These are phyloP conservation scores for Drosophila anomelani DNA, from an alignment of 2,888 invertebrate species.

Conservation along the genomic window DNA sequence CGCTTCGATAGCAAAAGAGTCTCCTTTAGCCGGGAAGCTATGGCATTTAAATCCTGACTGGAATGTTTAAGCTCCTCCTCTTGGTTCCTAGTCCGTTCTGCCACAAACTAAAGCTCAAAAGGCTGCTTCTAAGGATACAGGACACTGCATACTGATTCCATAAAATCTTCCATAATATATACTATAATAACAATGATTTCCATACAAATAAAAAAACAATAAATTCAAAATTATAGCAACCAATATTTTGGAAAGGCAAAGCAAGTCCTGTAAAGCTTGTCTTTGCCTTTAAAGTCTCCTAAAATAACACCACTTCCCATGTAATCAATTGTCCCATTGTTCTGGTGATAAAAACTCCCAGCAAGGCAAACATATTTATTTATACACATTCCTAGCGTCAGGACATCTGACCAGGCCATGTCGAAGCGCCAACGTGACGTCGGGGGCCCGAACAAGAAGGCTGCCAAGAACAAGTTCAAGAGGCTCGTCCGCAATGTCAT, in stretches of 20 bases:
- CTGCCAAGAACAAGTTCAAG: slow-evolving; percentile 50
- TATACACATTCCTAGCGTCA: too few species aligned
- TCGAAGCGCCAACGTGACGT: slow-evolving; percentile 30
- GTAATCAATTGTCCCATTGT: neutral
- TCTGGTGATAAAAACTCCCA: neutral
- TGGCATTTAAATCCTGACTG: too few species aligned
- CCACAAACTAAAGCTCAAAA: too few species aligned
- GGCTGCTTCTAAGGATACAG: neutral
- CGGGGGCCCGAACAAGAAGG: slow-evolving; percentile 11
- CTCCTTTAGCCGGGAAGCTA: too few species aligned
- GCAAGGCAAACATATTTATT: neutral
- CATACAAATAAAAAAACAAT: neutral
- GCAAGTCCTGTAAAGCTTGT: neutral
- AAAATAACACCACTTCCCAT: neutral
- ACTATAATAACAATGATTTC: neutral
- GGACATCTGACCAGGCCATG: slow-evolving; percentile 1
- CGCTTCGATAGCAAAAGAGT: too few species aligned
- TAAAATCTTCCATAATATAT: neutral
- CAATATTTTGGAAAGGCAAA: neutral
- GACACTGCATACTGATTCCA: neutral
- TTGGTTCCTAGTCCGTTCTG: too few species aligned
- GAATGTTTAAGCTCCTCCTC: too few species aligned
- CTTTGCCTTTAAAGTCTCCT: neutral
- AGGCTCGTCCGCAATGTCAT: slow-evolving; percentile 47
- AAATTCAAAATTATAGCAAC: neutral